These are phyloP conservation scores for Geotrypetes seraphini DNA, from an alignment of 2,797 vertebrate genomes.

Conservation along the genomic window DNA sequence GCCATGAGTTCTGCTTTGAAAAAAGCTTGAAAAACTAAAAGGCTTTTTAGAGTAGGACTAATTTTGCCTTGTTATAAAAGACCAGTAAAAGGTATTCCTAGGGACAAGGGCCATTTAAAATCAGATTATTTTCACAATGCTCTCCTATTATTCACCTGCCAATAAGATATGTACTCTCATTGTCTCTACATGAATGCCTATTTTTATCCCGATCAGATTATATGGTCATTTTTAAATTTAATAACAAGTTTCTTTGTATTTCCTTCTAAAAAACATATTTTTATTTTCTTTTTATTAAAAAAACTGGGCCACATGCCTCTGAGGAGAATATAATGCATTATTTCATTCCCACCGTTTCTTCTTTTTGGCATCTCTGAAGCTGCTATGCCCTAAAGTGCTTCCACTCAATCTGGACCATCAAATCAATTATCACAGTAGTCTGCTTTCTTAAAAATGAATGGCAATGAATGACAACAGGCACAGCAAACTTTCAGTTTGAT, in stretches of 20 bases:
- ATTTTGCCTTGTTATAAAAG: constrained; percentile 73
- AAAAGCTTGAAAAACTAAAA: constrained; percentile 63
- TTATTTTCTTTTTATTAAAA: constrained; percentile 69
- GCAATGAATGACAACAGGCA: constrained; percentile 90
- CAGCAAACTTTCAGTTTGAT: constrained; percentile 59
- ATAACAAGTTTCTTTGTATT: constrained; percentile 53
- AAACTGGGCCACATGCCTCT: constrained; percentile 98
- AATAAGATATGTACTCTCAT: constrained; percentile 84
- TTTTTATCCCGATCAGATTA: constrained; percentile 70
- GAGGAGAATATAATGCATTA: constrained; percentile 91
- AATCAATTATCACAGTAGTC: constrained; percentile 94
- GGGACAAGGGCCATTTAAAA: constrained; percentile 70
- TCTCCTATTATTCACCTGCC: constrained; percentile 86
- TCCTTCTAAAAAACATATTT: constrained; percentile 54
- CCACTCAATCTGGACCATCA: constrained; percentile 94
- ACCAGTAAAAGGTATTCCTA: constrained; percentile 58
- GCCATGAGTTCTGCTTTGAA: constrained; percentile 59
- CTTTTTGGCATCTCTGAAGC: constrained; percentile 90
- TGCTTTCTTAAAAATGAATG: constrained; percentile 86
- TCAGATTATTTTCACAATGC: constrained; percentile 88
- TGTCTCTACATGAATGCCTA: constrained; percentile 76
- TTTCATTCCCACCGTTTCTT: constrained; percentile 98
- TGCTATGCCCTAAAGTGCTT: constrained; percentile 97
- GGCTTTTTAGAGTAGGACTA: constrained; percentile 55
- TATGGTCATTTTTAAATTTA: constrained; percentile 78